phyloP scores from a whole-genome alignment of 2,113 vertebrate species.

The Microcebus lehilahytsara region DNA sequence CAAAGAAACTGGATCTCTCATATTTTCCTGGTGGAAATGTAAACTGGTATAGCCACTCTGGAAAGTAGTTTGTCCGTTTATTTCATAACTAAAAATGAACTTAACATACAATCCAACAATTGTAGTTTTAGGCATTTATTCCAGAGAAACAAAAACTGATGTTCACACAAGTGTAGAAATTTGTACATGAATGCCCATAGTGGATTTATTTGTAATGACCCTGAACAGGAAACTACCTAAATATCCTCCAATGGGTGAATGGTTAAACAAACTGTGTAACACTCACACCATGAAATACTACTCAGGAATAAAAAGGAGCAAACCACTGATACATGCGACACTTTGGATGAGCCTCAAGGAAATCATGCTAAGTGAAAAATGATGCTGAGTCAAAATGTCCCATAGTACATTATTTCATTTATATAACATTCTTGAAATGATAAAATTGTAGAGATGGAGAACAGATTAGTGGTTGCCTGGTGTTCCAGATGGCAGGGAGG shows the following conservation, averaged over 20 bases:
- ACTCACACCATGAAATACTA: not conserved
- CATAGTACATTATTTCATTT: not conserved
- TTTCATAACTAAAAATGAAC: not conserved
- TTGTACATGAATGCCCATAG: not conserved
- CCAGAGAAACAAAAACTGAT: not conserved
- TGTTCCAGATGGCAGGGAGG: not conserved
- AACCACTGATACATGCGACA: not conserved
- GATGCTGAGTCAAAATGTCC: not conserved
- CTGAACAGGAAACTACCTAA: not conserved
- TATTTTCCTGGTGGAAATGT: not conserved
- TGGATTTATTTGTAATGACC: not conserved
- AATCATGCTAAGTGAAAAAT: not conserved
- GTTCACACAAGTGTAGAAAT: not conserved
- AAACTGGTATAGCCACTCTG: not conserved
- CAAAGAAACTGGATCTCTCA: not conserved
- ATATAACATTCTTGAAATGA: not conserved
- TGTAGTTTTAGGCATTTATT: not conserved
- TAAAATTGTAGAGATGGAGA: not conserved
- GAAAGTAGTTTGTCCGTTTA: not conserved
- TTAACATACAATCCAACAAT: not conserved
- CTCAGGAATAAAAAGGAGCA: not conserved
- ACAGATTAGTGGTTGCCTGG: not conserved
- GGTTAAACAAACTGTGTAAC: not conserved
- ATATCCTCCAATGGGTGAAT: not conserved
- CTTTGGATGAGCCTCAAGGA: not conserved